Evolutionary conservation across 2,113 vertebrate species (phyloP), one percentile per base, ranked within the genome.

Genomic region (Ceyx margarethae): DNA sequence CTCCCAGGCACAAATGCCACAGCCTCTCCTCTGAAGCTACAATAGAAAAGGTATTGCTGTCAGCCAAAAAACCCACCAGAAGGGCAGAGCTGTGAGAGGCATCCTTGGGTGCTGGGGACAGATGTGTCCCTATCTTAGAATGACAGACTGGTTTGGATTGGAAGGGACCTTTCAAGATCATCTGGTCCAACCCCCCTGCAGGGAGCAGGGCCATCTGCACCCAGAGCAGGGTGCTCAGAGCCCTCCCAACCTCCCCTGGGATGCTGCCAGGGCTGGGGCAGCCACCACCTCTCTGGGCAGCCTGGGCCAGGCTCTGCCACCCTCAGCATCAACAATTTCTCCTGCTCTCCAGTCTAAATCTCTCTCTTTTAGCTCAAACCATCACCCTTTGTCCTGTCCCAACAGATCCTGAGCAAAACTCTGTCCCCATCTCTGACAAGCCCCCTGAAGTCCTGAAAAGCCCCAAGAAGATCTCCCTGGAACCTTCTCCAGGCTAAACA

Each of bases 1-100:
- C 4, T 3, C 69, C 67, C 0, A 0, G 1, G 23, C 53, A 85
- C 62, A 42, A 78, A 84, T 0, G 1, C 35, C 75, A 35, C 1
- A 23, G 67, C 6, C 74, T 17, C 61, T 37, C 33, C 73, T 42
- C 54, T 45, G 40, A 43, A 85, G 33, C 60, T 22, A 19, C 58
- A 43, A 15, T 0, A 15, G 2, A 48, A 26, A 80, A 33, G 16
- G 28, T 37, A 35, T 1, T 0, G 1, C 42, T 46, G 61, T 48
- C 28, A 21, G 33, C 25, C 60, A 62, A 84, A 19, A 51, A 5
- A 4, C 10, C 10, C 48, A 22, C 48, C 11, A 51, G 33, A 21
- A 72, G 58, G 22, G n/a, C 40, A 61, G 64, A 85, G 67, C 28
- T 51, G 40, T 1, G 3, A 45, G 58, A 76, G 15, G 22, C 11